Base-by-base conservation (phyloP, 2,113 vertebrate species). In the Tenebrosternarchus preto region DNA sequence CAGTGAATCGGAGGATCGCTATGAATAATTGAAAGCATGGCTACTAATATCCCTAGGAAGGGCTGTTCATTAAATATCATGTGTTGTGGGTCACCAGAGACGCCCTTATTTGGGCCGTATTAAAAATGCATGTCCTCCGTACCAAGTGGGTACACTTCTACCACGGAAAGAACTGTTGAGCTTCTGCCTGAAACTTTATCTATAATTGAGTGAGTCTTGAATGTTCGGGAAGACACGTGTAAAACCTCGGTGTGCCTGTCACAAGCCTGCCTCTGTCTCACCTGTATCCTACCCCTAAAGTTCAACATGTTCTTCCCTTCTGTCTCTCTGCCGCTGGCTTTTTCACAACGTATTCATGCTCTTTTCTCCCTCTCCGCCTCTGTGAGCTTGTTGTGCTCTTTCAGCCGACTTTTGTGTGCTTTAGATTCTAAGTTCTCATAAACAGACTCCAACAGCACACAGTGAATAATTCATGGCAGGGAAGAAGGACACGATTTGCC, bases 11-110 rank as follows among this genome's bases (percentile, higher is more conserved):
- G 69, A 73, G 68, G 64, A 25, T 69, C 63, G 5, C 56, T 20
- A 83, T 85, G 77, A 85, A 83, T 83, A 85, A 85, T 74, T 81
- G 78, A 85, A 59, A 1, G 50, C 46, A 74, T 20, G 36, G 61
- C 78, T 76, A 71, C 76, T 85, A 83, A 85, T 82, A 80, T 75
- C 68, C 71, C 33, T 24, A 53, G 43, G 59, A 85, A 80, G 73
- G 24, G 33, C 25, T 31, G 60, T 76, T 63, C 72, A 81, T 78
- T 81, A 81, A 83, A 86, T 73, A 79, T 79, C 66, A 83, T 81
- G 78, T 78, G 78, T 78, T 83, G 57, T 70, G 74, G 73, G 22
- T 31, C 56, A 71, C 50, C 59, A 76, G 55, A 36, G 69, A 86
- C 43, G 50, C 59, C 59, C 67, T 63, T 76, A 50, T 81, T 83